Base-by-base conservation (phyloP, 2,113 vertebrate genomes). In the Myrmecobius fasciatus region DNA sequence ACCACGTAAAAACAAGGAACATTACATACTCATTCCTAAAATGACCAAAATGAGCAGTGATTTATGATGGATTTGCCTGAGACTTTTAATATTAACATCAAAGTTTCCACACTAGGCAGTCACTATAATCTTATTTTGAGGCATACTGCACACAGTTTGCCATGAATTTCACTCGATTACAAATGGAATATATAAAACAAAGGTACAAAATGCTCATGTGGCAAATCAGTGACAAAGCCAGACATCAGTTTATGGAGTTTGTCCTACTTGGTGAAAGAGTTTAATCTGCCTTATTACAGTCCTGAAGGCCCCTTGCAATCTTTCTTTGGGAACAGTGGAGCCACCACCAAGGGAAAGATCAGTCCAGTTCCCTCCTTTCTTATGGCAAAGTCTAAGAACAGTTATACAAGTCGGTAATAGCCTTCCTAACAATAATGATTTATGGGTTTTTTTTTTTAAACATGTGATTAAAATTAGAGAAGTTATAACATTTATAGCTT, bases 1-100 rank as follows among this genome's bases (percentile, higher is more conserved):
- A 93, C 89, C 91, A 94, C n/a, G 93, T 94, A 60, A 92, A 93
- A 91, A 83, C 92, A 95, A 91, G 92, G 95, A n/a, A 60, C 25
- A 46, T 53, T 88, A 92, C 12, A 90, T 0, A 89, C n/a, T 91
- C 48, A 14, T 89, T 91, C 67, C 48, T 46, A 94, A 91, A 92
- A n/a, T 92, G 91, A 75, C 91, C 49, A 89, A 92, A 31, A 53
- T 89, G 46, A 88, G 24, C 54, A 94, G 53, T 91, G 95, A 95
- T 14, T 93, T 93, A 90, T 2, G 91, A 49, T 91, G 89, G 26
- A 54, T 93, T 75, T 94, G 6, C 90, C 53, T 89, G 31, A 89
- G 51, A 90, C 46, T 43, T 60, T 36, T 51, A 89, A 89, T 9
- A 53, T 91, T 95, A 96, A 95, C 36, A 91, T 28, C 67, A 89